Conservation (phyloP, 2,797 vertebrate genomes). For the Eulemur mongoz region DNA sequence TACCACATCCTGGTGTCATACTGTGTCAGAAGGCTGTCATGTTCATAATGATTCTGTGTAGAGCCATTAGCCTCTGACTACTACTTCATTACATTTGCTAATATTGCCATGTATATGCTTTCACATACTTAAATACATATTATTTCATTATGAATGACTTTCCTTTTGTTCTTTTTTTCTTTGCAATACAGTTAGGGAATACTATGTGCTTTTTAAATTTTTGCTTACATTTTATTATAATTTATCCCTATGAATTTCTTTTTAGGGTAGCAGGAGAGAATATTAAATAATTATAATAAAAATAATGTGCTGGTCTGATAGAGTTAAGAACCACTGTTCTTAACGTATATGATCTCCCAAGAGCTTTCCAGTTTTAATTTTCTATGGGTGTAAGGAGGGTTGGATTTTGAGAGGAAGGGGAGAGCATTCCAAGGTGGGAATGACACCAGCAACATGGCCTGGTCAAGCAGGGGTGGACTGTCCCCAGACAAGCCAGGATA, state of each 20-base stretch:
- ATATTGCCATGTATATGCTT: background rate
- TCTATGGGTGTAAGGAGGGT: background rate
- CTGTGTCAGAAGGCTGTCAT: background rate
- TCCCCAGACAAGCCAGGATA: constrained; percentile 3
- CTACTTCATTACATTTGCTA: background rate
- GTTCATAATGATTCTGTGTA: background rate
- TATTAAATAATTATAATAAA: background rate
- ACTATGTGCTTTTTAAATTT: background rate
- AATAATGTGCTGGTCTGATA: background rate
- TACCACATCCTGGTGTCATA: background rate
- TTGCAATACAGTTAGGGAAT: background rate
- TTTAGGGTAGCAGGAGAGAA: background rate
- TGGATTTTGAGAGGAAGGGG: constrained; percentile 5
- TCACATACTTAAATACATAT: constrained; percentile 28
- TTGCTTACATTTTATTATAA: background rate
- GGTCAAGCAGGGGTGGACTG: background rate
- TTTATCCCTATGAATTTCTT: background rate
- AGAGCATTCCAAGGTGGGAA: background rate
- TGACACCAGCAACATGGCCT: background rate
- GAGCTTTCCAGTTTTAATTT: constrained; percentile 7
- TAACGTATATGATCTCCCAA: background rate
- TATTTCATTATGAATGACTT: constrained; percentile 11
- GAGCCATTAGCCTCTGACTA: background rate
- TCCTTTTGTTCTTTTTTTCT: background rate
- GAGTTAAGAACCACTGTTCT: background rate